These are phyloP conservation scores for Platycheirus rosarum DNA, from an alignment of 2,888 invertebrate species.

Conservation along the genomic window DNA sequence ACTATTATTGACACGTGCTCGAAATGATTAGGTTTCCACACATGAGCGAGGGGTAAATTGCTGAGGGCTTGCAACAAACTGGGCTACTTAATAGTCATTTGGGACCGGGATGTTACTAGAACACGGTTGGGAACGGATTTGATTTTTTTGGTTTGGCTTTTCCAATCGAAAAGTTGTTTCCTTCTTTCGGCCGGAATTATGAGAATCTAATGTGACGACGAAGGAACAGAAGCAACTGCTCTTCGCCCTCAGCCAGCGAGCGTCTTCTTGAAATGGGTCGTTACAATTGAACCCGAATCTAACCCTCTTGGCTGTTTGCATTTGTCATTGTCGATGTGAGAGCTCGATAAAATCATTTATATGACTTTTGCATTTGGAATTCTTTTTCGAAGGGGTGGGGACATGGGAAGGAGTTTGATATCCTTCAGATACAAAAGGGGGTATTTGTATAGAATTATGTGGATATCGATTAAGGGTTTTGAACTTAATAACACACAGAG, in stretches of 20 bases:
- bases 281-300: slow-evolving; percentile 60
- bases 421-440: slow-evolving; percentile 10
- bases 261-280: slow-evolving; percentile 27
- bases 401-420: slow-evolving; percentile 18
- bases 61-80: slow-evolving; percentile 34
- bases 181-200: slow-evolving; percentile 47
- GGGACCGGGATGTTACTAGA: slow-evolving; percentile 29
- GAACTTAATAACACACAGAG: slow-evolving; percentile 17
- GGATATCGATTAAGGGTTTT: slow-evolving; percentile 63
- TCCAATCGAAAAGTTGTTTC: slow-evolving; percentile 53
- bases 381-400: slow-evolving; percentile 13
- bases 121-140: slow-evolving; percentile 23
- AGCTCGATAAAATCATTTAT: slow-evolving; percentile 67
- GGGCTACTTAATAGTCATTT: slow-evolving; percentile 65
- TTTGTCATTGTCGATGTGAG: slow-evolving; percentile 69
- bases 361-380: slow-evolving; percentile 67
- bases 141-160: slow-evolving; percentile 47
- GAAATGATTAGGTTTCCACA: slow-evolving; percentile 69
- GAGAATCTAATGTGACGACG: slow-evolving; percentile 11
- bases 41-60: slow-evolving; percentile 31
- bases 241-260: neutral
- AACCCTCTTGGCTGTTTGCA: slow-evolving; percentile 71
- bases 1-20: slow-evolving; percentile 62
- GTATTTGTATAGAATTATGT: slow-evolving; percentile 1
- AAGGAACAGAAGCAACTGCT: neutral